Conservation (phyloP, 2,113 vertebrate species). For the Rostratula benghalensis region DNA sequence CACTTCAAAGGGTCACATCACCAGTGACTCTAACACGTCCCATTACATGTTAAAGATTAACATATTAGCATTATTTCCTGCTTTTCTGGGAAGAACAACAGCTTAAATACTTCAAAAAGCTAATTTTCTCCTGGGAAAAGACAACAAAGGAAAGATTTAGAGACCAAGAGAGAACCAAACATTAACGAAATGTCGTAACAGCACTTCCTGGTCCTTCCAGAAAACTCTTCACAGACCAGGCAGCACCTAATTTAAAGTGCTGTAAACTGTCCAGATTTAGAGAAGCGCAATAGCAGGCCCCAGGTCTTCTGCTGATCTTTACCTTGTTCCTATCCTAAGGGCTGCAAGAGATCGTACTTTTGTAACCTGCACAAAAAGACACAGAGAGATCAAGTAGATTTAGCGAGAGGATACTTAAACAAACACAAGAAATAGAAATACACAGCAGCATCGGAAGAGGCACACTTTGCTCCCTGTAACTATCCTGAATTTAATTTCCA, state of each 20-base stretch:
- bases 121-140: constrained; percentile 45
- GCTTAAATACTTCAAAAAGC: constrained; percentile 9
- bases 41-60: constrained; percentile 9
- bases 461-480: not conserved
- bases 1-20: not conserved
- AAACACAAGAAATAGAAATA: not conserved
- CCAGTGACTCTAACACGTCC: not conserved
- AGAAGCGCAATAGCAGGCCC: constrained; percentile 56
- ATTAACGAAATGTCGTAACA: not conserved
- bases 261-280: constrained; percentile 45
- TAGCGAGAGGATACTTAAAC: constrained; percentile 11
- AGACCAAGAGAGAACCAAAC: constrained; percentile 28
- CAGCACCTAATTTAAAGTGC: constrained; percentile 43
- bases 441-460: not conserved
- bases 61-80: not conserved
- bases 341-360: constrained; percentile 60
- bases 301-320: constrained; percentile 66
- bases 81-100: constrained; percentile 14
- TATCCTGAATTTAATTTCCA: not conserved
- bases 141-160: not conserved
- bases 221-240: constrained; percentile 47
- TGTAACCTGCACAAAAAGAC: constrained; percentile 74
- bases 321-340: constrained; percentile 65
- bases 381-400: constrained; percentile 59
- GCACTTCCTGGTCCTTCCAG: constrained; percentile 34